Evolutionary conservation across 2,888 invertebrate species (phyloP).

Genomic region (Anodontia alba): DNA sequence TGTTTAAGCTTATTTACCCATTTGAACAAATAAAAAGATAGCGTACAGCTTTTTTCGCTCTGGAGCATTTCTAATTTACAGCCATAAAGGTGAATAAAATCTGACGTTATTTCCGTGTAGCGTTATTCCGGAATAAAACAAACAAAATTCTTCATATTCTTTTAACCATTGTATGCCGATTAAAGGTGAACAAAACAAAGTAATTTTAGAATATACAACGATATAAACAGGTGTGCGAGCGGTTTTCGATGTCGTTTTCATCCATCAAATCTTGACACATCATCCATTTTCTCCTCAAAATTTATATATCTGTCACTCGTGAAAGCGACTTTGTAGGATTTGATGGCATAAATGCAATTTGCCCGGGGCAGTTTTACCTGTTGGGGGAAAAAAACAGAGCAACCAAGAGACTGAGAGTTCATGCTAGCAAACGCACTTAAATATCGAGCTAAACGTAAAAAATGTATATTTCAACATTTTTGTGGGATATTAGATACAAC

Average conservation of each 20-base stretch:
- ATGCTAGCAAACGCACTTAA: too few relatives aligned
- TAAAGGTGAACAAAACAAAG: conserved; percentile 45
- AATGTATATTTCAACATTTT: too few relatives aligned
- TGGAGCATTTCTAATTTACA: not conserved
- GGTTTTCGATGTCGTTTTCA: conserved; percentile 48
- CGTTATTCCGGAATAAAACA: conserved; percentile 13
- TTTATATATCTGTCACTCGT: conserved; percentile 65
- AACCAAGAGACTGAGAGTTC: not conserved
- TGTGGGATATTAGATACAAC: not conserved
- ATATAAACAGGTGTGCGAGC: conserved; percentile 55
- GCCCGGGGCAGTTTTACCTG: conserved; percentile 59
- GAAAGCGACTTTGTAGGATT: conserved; percentile 50
- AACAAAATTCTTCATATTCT: conserved; percentile 16
- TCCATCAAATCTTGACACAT: conserved; percentile 58
- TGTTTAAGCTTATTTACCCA: too few relatives aligned
- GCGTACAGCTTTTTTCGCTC: too few relatives aligned
- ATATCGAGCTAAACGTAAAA: too few relatives aligned
- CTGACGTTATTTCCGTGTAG: conserved; percentile 4
- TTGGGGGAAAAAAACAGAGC: not conserved
- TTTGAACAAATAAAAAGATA: too few relatives aligned
- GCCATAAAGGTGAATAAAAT: not conserved
- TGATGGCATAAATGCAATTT: conserved; percentile 60
- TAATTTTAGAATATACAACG: conserved; percentile 43
- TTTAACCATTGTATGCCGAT: conserved; percentile 18
- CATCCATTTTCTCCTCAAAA: conserved; percentile 61